Evolutionary conservation across 1,140 invertebrate species (phyloP), one percentile per base, ranked within the genome.

Genomic region (Archivesica marissinica): DNA sequence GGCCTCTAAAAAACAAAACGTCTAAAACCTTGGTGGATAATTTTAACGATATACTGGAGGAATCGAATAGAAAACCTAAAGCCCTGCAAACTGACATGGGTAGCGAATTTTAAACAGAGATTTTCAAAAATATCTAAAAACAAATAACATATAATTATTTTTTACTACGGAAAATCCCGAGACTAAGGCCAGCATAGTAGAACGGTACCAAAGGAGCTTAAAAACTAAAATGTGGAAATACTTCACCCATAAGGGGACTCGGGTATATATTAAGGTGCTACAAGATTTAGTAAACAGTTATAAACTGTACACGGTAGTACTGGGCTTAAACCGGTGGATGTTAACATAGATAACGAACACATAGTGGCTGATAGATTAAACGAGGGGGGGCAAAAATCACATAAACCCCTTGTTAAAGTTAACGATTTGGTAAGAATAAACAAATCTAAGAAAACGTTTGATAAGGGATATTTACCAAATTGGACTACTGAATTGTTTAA

Each of bases 141-240:
- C 2, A 30, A 39, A 74, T 23, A 15, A 68, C 7, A 38, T 74
- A 50, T 28, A 74, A 30, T 74, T 74, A n/a, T n/a, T n/a, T 25
- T 74, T 47, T 20, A 74, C 70, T 2, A 44, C 70, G 17, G 78
- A 80, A 70, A 66, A 66, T 70, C 47, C 56, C 6, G 59, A 64
- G 23, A 64, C 59, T 9, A 83, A 83, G 50, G 80, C 68, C 13
- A 61, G 68, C 50, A 75, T 83, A 33, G 68, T 61, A 23, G 66
- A 83, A 83, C 47, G 80, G 25, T 83, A n/a, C 75, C 39, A 30
- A 75, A 54, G 80, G 11, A 83, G 66, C 0, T 30, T 83, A 11
- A 83, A 74, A 75, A 50, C 23, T 28, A 20, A 56, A 11, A 83
- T 83, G 80, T 83, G 68, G 68, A 50, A 52, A 20, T 83, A 83